These are phyloP conservation scores for Odontamblyopus rebecca DNA, from an alignment of 2,797 vertebrate genomes.

Conservation along the genomic window DNA sequence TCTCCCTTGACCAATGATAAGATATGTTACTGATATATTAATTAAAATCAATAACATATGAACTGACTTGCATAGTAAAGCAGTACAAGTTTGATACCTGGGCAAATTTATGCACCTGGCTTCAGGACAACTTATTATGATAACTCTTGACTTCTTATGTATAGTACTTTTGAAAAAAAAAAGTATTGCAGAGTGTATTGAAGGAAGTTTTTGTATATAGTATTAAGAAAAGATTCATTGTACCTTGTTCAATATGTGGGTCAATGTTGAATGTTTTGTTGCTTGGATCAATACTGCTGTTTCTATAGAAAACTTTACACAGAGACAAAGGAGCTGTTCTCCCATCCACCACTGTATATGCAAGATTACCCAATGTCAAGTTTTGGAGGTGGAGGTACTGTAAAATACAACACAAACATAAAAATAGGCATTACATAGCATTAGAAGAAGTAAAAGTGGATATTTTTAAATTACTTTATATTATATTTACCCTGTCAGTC, in stretches of 20 bases:
- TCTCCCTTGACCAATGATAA: slow-evolving; percentile 54
- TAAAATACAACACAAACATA: not conserved
- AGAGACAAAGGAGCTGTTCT: slow-evolving; percentile 78
- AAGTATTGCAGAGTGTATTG: not conserved
- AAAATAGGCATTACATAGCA: not conserved
- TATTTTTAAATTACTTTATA: not conserved
- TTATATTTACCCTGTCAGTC: slow-evolving; percentile 79
- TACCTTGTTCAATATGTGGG: slow-evolving; percentile 87
- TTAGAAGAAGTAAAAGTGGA: no score
- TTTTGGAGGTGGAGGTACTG: slow-evolving; percentile 86
- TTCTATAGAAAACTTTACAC: slow-evolving; percentile 88
- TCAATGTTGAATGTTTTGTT: slow-evolving; percentile 91
- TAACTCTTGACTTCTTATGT: not conserved
- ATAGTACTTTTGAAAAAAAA: not conserved
- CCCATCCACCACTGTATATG: slow-evolving; percentile 76
- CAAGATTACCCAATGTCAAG: slow-evolving; percentile 87
- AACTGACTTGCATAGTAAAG: no score
- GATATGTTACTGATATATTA: no score
- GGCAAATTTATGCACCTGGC: no score
- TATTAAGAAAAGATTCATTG: not conserved
- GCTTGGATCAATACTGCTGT: slow-evolving; percentile 81
- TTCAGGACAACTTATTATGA: no score
- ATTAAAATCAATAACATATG: no score
- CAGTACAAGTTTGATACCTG: no score
- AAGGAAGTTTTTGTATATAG: not conserved